phyloP scores from a whole-genome alignment of 2,888 invertebrate species.

The Cephus nigrinus region DNA sequence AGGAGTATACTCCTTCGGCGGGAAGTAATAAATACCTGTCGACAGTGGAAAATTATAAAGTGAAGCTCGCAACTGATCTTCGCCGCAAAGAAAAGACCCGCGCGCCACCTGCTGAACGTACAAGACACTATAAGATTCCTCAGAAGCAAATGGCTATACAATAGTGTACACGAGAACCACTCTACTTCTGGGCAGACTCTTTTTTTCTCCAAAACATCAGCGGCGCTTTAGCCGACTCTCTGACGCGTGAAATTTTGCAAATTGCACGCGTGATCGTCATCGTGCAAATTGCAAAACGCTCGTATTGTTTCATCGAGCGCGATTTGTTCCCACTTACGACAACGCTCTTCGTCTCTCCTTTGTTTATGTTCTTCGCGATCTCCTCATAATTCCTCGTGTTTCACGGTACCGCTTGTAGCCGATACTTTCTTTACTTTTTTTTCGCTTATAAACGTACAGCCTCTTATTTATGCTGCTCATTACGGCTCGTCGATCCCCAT shows the following conservation, averaged over 20 bases:
- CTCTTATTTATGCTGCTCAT: neutral
- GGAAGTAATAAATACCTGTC: neutral
- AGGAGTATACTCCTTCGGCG: conserved; percentile 13
- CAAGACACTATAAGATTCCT: neutral
- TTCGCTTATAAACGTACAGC: neutral
- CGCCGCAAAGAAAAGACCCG: neutral
- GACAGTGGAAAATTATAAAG: neutral
- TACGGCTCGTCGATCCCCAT: neutral
- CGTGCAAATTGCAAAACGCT: neutral
- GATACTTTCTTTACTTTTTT: neutral
- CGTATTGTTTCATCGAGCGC: neutral
- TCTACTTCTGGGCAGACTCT: neutral
- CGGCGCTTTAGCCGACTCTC: neutral
- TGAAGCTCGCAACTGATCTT: neutral
- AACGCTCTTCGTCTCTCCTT: neutral
- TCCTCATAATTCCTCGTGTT: neutral
- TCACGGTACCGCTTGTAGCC: neutral
- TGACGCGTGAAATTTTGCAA: neutral
- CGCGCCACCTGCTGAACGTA: neutral
- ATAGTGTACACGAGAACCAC: no score
- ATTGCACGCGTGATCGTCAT: neutral
- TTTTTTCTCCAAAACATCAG: neutral
- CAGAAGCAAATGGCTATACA: no score
- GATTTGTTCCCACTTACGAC: neutral
- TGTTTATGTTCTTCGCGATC: neutral